Evolutionary conservation across 2,888 invertebrate species (phyloP).

Genomic region (Zaprionus obscuricornis): DNA sequence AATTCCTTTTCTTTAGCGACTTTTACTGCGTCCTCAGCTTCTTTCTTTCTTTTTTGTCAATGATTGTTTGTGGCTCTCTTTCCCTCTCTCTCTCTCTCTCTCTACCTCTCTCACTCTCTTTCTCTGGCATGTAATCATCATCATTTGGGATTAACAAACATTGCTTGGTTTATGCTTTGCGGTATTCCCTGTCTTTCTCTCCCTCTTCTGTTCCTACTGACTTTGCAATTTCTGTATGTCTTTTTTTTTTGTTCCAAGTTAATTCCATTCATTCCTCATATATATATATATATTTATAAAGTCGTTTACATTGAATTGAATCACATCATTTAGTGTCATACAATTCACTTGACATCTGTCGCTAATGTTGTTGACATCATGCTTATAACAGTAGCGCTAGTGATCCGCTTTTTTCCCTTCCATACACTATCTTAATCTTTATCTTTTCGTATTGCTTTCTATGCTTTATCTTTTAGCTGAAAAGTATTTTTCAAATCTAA

Average conservation of each 20-base stretch:
- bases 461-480: no score
- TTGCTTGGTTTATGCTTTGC: no score
- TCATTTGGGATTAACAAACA: constrained; percentile 20
- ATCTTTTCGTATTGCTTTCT: no score
- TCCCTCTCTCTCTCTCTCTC: no score
- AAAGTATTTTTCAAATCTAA: no score
- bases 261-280: constrained; percentile 15
- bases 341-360: constrained; percentile 44
- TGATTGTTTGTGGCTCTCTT: constrained; percentile 4
- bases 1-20: no score
- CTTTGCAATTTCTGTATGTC: constrained; percentile 20
- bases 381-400: no score
- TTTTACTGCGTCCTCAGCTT: background rate
- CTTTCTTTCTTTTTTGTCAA: constrained; percentile 23
- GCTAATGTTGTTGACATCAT: constrained; percentile 1
- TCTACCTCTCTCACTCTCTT: no score
- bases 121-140: constrained; percentile 14
- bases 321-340: no score
- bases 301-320: no score
- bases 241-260: constrained; percentile 1
- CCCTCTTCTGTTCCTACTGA: constrained; percentile 21
- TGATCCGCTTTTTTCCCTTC: background rate
- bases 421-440: background rate
- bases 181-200: no score
- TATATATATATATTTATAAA: no score